Base-by-base conservation (phyloP, 2,888 invertebrate species). In the Eilema caniola region DNA sequence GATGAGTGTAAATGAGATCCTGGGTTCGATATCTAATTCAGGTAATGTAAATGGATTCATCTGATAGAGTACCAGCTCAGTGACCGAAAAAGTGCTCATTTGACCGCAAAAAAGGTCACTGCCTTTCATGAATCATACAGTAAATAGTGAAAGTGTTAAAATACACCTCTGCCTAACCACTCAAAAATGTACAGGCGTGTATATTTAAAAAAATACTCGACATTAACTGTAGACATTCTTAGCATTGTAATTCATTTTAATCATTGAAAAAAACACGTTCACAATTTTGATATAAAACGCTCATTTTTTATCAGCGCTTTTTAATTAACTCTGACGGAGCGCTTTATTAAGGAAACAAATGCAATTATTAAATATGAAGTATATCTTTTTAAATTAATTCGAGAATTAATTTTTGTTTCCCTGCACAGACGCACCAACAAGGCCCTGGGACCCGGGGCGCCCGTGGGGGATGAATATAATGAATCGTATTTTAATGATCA, bases 331-430 rank as follows among this genome's bases (percentile, higher is more conserved):
- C 14, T 25, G 47, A 65, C 61, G 12, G 61, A 41, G 65, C 66
- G 14, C 60, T 68, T 73, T 63, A 68, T 37, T 63, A 66, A 69
- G 10, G 57, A 60, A 65, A 67, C 31, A 33, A 66, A 33, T 23
- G 67, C 25, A 37, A 66, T 65, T 47, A 56, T 60, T 59, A 61
- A 66, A 71, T 67, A 59, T 70, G 53, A 41, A 62, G 61, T 37
- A 66, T 62, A 37, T 63, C 25, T 62, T 74, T 70, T 68, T 67
- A 64, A 41, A 72, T 76, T 69, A 62, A 67, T 70, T 63, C 33
- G 20, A 24, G 11, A 68, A 67, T 57, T 72, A 68, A 69, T 66
- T 66, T 60, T 61, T 37, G n/a, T 10, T 33, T 37, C 33, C 14
- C 28, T 31, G 12, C 31, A 60, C 47, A 14, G 24, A 20, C 25